Base-by-base conservation (phyloP, 23 tunicate genomes). In the Styela plicata region DNA sequence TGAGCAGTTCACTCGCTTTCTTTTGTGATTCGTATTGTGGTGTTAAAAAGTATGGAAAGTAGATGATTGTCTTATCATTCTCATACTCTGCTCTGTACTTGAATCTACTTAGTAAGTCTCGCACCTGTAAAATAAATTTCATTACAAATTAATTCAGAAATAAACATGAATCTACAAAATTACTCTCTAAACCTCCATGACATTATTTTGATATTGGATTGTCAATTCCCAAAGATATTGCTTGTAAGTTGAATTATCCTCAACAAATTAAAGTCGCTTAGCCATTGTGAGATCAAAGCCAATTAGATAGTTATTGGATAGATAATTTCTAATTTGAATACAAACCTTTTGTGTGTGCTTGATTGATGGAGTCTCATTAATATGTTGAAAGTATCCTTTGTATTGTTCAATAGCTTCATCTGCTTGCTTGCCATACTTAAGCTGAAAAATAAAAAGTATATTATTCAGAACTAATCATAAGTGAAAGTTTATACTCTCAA, bases 61-160 rank as follows among this genome's bases (percentile, higher is more conserved):
- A 94, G 31, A 89, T 66, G 27, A 94, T 65, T 36, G 90, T 88
- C 74, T 94, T 94, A 32, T 89, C 90, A 70, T 94, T 80, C 30
- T 94, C 98, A 35, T 89, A 94, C 3, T 94, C 98, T 65, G 83
- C 88, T 57, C 84, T 85, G 85, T 94, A 94, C 24, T 86, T 82
- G 80, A 33, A 82, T 33, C 89, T 73, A 79, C 95, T 89, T 64
- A 89, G 68, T 36, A 82, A 78, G 57, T 86, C 95, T 31, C 78
- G 79, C 23, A 86, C 86, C 97, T 91, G 63, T 7, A 66, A 21
- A 34, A 73, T 22, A 83, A 23, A 2, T 26, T 44, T 36, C 1
- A 53, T 17, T 23, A 78, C n/a, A n/a, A n/a, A n/a, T n/a, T n/a
- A 52, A 19, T 73, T 32, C 33, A 29, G 10, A 24, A 26, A 73